Conservation (phyloP, 2,113 vertebrate genomes). For the Shinisaurus crocodilurus region DNA sequence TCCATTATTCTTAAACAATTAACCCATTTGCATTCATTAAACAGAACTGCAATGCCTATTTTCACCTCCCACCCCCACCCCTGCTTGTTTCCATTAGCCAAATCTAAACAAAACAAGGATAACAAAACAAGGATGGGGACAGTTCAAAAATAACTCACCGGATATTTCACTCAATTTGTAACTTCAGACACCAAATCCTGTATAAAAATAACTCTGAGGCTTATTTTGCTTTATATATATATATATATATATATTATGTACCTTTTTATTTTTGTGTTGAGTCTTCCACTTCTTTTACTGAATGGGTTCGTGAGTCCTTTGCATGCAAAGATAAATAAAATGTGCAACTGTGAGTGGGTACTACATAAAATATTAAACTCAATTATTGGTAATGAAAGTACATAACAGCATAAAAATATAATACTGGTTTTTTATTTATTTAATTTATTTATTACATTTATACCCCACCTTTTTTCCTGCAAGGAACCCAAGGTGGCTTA, state of each 20-base stretch:
- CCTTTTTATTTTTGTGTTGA: background rate
- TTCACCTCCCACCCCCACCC: conserved; percentile 29
- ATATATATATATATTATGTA: background rate
- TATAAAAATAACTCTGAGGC: background rate
- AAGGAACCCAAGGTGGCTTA: no score
- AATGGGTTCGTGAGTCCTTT: fast-evolving
- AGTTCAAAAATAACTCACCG: background rate
- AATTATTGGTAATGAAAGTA: background rate
- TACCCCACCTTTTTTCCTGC: no score
- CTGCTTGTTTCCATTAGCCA: conserved; percentile 16
- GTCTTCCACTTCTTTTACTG: background rate
- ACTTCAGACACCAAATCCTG: background rate
- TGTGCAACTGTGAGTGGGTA: background rate
- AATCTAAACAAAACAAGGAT: background rate
- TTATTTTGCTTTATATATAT: background rate
- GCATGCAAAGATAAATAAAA: background rate
- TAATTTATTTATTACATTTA: no score
- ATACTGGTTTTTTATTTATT: no score
- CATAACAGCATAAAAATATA: background rate
- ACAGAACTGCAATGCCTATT: conserved; percentile 18
- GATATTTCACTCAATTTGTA: background rate
- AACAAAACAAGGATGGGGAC: background rate
- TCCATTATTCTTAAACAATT: conserved; percentile 46
- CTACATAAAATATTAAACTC: background rate
- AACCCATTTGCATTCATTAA: conserved; percentile 15